A percentile compares a stretch with the other conserved stretches of the same genome.
Conservation (phyloP, 2,113 vertebrate species). For the Thamnaconus septentrionalis region DNA sequence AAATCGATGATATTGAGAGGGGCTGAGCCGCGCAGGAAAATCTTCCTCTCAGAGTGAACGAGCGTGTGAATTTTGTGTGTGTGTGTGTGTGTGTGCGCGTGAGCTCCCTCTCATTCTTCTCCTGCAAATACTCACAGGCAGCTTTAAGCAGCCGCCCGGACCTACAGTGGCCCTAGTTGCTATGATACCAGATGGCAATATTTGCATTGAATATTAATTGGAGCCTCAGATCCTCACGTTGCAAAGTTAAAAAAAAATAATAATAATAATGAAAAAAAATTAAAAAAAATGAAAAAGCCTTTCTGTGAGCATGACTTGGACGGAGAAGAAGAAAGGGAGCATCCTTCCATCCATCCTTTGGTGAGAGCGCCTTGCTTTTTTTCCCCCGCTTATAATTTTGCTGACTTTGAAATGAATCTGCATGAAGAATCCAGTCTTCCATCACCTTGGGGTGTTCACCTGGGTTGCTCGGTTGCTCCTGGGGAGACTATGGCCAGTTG, state of each 20-base stretch:
- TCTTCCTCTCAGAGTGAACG: constrained; percentile 3
- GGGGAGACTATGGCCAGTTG: constrained; percentile 12
- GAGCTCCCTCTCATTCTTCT: constrained; percentile 26
- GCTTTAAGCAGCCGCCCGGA: constrained; percentile 38
- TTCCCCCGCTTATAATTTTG: constrained; percentile 11
- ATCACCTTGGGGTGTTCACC: constrained; percentile 35
- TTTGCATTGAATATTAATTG: constrained; percentile 75
- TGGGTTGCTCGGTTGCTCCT: constrained; percentile 28
- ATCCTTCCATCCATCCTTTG: neutral
- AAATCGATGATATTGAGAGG: constrained; percentile 16
- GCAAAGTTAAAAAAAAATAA: constrained; percentile 27
- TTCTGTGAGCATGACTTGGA: constrained; percentile 41
- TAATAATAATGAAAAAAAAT: no score
- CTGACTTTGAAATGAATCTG: constrained; percentile 12
- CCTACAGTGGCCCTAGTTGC: constrained; percentile 63
- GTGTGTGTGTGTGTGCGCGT: constrained; percentile 1
- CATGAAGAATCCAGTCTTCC: constrained; percentile 11
- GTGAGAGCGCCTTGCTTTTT: constrained; percentile 13
- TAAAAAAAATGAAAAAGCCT: constrained; percentile 4
- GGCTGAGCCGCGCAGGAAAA: constrained; percentile 11
- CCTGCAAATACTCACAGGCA: constrained; percentile 32
- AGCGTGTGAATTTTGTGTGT: neutral
- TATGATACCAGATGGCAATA: constrained; percentile 71
- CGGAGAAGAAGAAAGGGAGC: constrained; percentile 13
- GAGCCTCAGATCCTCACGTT: constrained; percentile 44